Conservation (phyloP, 2,888 invertebrate genomes). For the Orthosia gothica region DNA sequence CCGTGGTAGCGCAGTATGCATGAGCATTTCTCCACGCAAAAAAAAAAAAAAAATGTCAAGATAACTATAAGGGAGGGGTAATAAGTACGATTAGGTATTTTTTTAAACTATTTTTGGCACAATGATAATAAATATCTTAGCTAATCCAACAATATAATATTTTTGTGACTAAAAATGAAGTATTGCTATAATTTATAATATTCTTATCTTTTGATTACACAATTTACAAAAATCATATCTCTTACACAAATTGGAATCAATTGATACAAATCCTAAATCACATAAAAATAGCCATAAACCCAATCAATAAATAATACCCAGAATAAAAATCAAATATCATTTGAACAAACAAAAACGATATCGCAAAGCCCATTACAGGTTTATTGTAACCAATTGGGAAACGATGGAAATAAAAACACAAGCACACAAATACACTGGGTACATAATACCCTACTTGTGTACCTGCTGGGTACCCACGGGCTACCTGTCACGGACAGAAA, state of each 20-base stretch:
- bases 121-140: too few species aligned
- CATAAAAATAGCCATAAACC: conserved; percentile 12
- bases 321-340: conserved; percentile 25
- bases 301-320: conserved; percentile 33
- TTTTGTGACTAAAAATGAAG: too few species aligned
- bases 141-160: too few species aligned
- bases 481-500: conserved; percentile 70
- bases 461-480: conserved; percentile 13
- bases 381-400: conserved; percentile 34
- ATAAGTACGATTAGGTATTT: neutral
- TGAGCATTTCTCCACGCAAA: too few species aligned
- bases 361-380: conserved; percentile 29
- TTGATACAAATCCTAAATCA: neutral
- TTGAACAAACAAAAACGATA: conserved; percentile 27
- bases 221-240: too few species aligned
- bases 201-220: neutral
- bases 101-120: neutral
- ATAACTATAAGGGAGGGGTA: neutral
- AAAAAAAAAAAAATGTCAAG: too few species aligned
- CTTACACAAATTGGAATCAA: too few species aligned
- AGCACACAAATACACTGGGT: conserved; percentile 20
- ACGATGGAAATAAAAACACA: conserved; percentile 49
- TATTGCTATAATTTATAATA: too few species aligned
- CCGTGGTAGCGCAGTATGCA: too few species aligned
- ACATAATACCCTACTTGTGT: conserved; percentile 17